Base-by-base conservation (phyloP, 2,113 vertebrate species). In the Uropsilus gracilis region DNA sequence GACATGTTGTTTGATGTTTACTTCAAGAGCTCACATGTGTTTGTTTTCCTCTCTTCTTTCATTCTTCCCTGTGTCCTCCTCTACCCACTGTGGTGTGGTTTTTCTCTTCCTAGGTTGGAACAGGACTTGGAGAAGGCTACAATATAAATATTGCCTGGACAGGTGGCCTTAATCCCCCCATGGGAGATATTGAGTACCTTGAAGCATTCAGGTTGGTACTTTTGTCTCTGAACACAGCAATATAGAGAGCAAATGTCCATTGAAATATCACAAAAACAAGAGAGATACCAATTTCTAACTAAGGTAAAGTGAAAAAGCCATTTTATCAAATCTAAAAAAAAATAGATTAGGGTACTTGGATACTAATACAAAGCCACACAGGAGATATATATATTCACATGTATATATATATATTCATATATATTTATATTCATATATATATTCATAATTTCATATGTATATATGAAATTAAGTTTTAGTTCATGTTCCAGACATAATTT, bases 71-170 rank as follows among this genome's bases (percentile, higher is more conserved):
- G 96, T 93, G 90, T 87, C 85, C 75, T 89, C 86, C 69, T 95
- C 82, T 94, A 91, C 69, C 89, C 44, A 95, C 24, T 48, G 89
- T 91, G 94, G 91, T 94, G 57, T 95, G 87, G 86, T 64, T 93
- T 98, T 96, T 89, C 96, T 69, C 88, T 98, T 98, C 97, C 92
- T 95, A 98, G 98, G 97, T 98, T 98, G 97, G 97, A 98, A 97
- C 97, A 97, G 98, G 98, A 80, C 96, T 96, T 84, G 98, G 98
- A 44, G 97, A 98, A 98, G 98, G 98, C 46, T 98, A 97, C 95
- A 98, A 98, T 96, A 97, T 98, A 97, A 98, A 99, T 97, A 98
- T 98, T 98, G 98, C 98, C 98, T 99, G 98, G 98, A 99, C 99
- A 99, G 99, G 99, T 99, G 99, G 98, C 97, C 97, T 98, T 73